Conservation (phyloP, 2,797 vertebrate species). For the Gymnopithys bicolor region DNA sequence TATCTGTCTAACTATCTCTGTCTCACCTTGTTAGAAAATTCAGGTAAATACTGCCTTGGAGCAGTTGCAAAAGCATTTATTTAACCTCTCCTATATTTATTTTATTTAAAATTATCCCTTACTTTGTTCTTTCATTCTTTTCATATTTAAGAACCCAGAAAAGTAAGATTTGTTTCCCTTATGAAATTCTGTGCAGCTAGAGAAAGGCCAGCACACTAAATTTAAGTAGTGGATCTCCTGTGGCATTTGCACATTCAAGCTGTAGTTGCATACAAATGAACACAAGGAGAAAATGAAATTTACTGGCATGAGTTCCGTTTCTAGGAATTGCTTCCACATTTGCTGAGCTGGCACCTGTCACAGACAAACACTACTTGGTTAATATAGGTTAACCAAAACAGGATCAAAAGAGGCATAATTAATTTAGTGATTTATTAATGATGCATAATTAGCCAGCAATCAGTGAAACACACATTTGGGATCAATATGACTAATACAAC, state of each 20-base stretch:
- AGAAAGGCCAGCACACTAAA: neutral
- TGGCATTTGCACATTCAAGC: neutral
- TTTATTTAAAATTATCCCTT: neutral
- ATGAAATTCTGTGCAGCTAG: neutral
- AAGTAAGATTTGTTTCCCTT: neutral
- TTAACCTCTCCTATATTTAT: neutral
- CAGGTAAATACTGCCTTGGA: neutral
- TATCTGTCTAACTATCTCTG: neutral
- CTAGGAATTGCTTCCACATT: neutral
- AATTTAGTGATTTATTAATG: constrained; percentile 47
- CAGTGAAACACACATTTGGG: constrained; percentile 25
- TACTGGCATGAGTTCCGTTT: neutral
- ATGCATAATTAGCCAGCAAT: constrained; percentile 12
- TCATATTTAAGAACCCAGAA: neutral
- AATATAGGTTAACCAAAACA: neutral
- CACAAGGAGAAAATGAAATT: neutral
- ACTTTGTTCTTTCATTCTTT: neutral
- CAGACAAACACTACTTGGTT: neutral
- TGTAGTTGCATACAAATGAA: neutral
- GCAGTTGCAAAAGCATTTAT: neutral
- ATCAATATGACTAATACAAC: constrained; percentile 33
- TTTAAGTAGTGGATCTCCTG: neutral
- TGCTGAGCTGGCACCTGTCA: neutral
- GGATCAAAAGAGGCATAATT: constrained; percentile 11
- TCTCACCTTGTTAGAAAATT: neutral